Evolutionary conservation across 2,888 invertebrate genomes (phyloP).

Genomic region (Parasteatoda lunata): DNA sequence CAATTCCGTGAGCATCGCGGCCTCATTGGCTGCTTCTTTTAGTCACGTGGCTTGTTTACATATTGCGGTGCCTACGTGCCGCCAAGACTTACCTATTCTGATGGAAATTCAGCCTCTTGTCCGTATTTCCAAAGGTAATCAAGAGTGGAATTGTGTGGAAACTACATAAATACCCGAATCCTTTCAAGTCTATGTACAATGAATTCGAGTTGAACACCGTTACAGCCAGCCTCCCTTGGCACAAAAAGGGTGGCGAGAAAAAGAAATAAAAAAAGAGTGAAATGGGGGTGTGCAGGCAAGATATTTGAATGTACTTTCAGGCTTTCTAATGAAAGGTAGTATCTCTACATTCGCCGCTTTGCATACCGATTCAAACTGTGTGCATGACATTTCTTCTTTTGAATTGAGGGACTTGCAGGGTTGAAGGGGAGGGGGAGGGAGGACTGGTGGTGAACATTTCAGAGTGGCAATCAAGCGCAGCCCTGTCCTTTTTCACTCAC

Average conservation of each 20-base stretch:
- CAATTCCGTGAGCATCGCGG: neutral
- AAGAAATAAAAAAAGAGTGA: neutral
- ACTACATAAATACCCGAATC: constrained; percentile 66
- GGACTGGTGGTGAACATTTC: neutral
- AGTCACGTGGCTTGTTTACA: constrained; percentile 67
- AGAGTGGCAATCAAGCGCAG: constrained; percentile 5
- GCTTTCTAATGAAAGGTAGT: constrained; percentile 66
- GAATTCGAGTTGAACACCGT: constrained; percentile 29
- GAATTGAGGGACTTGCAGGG: neutral
- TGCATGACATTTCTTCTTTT: constrained; percentile 45
- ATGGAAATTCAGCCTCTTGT: constrained; percentile 55
- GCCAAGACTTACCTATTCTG: constrained; percentile 62
- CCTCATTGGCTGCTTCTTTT: constrained; percentile 46
- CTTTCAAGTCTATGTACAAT: constrained; percentile 57
- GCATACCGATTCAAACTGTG: constrained; percentile 58
- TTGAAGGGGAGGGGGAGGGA: neutral
- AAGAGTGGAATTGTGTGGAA: constrained; percentile 64
- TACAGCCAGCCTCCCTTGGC: neutral
- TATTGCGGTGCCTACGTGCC: constrained; percentile 56
- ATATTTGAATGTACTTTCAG: constrained; percentile 58
- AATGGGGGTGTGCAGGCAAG: neutral
- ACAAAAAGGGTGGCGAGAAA: constrained; percentile 2
- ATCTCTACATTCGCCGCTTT: constrained; percentile 31
- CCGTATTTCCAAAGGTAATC: constrained; percentile 61
- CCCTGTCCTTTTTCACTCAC: neutral